A percentile compares a stretch with the other conserved stretches of the same genome.
Conservation (phyloP, 2,113 vertebrate species). For the Pimephales promelas region DNA sequence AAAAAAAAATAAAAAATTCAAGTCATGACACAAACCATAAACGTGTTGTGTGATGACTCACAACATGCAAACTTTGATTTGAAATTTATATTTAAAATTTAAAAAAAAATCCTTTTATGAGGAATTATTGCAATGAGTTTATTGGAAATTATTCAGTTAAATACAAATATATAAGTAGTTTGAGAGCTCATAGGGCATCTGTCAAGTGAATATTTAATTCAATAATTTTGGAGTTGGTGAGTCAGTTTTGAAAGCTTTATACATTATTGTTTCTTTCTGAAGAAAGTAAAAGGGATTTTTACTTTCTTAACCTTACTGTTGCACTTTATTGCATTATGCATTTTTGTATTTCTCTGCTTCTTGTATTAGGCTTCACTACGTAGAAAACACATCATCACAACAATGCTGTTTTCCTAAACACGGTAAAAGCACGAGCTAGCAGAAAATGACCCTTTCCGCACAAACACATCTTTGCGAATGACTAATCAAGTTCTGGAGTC, state of each 20-base stretch:
- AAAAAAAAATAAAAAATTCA: background rate
- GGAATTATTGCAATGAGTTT: too few species aligned
- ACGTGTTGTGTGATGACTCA: background rate
- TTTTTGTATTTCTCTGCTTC: background rate
- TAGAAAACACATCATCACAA: background rate
- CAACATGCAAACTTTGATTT: background rate
- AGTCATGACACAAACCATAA: background rate
- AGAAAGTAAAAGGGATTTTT: background rate
- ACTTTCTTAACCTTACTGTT: background rate
- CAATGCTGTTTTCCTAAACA: constrained; percentile 44
- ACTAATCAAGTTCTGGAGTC: constrained; percentile 50
- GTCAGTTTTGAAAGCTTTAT: background rate
- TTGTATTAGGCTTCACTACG: background rate
- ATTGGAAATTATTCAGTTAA: too few species aligned
- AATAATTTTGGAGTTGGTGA: background rate
- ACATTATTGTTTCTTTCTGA: background rate
- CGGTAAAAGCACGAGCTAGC: constrained; percentile 30
- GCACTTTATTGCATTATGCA: background rate
- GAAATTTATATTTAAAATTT: too few species aligned
- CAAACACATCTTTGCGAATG: constrained; percentile 46
- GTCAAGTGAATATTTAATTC: background rate
- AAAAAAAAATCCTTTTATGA: too few species aligned
- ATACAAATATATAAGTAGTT: background rate
- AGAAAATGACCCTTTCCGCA: constrained; percentile 30
- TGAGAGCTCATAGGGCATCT: background rate